Percentiles rank a stretch among this genome's conserved stretches.
phyloP scores from a whole-genome alignment of 2,797 vertebrate species.

The Hafferia zeledoni region DNA sequence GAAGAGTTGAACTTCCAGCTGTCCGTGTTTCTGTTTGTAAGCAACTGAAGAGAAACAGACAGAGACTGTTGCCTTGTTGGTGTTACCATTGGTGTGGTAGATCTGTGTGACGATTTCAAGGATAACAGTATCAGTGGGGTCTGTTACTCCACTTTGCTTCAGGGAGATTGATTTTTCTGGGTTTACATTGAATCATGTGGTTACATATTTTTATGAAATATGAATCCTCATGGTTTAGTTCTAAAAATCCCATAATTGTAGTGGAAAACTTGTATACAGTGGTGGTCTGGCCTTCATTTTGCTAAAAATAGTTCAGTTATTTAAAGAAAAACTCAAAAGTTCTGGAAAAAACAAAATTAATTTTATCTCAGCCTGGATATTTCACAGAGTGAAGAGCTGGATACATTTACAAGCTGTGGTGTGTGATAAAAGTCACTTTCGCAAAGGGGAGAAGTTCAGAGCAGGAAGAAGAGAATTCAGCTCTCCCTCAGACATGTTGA shows the following conservation, averaged over 20 bases:
- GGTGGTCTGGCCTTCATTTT: not conserved
- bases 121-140: not conserved
- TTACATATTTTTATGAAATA: not conserved
- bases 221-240: not conserved
- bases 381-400: not conserved
- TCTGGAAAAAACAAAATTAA: not conserved
- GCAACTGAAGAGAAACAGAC: not conserved
- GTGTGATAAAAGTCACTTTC: not conserved
- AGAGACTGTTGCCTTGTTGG: not conserved
- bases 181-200: not conserved
- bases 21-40: not conserved
- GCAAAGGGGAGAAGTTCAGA: not conserved
- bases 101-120: not conserved
- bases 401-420: not conserved
- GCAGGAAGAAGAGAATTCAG: not conserved
- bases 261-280: rapidly evolving
- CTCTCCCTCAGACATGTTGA: not conserved
- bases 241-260: not conserved
- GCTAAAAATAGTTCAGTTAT: not conserved
- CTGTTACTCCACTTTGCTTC: not conserved
- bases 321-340: not conserved
- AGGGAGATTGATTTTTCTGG: not conserved
- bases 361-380: not conserved
- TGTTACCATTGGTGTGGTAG: not conserved
- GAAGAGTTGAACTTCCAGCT: not conserved